Base-by-base conservation (phyloP, 2,888 invertebrate genomes). In the Ischnura elegans region DNA sequence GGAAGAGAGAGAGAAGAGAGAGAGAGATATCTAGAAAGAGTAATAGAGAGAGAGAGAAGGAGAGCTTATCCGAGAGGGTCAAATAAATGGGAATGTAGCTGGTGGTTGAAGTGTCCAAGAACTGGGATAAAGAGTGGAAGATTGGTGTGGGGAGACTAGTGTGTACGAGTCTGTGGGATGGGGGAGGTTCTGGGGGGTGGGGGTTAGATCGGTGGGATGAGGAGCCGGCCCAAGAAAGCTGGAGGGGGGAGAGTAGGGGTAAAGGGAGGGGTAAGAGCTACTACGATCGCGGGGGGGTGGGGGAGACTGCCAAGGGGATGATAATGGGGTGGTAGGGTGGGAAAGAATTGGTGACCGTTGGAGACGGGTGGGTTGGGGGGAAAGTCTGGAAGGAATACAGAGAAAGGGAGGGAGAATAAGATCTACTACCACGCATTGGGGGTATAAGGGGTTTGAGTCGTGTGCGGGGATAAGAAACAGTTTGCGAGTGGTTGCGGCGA, bases 401-500 rank as follows among this genome's bases (percentile, higher is more conserved):
- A 0, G 36, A 16, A 13, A 16, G 29, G 76, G 10, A 10, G 36
- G 36, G 76, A 36, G 36, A 2, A 36, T 25, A 3, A 36, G 76
- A 61, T 61, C 51, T 51, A 19, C 51, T 51, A 51, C 51, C 51
- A 51, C 51, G 36, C 47, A 13, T 47, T 16, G 36, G 36, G 43
- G 29, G 16, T 4, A 16, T 42, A 21, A 21, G 85, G 36, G 85
- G 85, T 0, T n/a, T n/a, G n/a, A 42, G 85, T 36, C 42, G 36
- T 43, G 21, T 51, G 51, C 8, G 25, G n/a, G 86, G 87, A 51
- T 87, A 87, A 87, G 87, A 87, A 87, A 87, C 87, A 51, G 87
- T 87, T 87, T 87, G 87, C 87, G 87, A 87, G 87, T 51, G 87
- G 87, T 87, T 51, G 87, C 36, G 55, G 42, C 87, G 87, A 87